These are phyloP conservation scores for Tangara arthus DNA, from an alignment of 2,797 vertebrate species.

Conservation along the genomic window DNA sequence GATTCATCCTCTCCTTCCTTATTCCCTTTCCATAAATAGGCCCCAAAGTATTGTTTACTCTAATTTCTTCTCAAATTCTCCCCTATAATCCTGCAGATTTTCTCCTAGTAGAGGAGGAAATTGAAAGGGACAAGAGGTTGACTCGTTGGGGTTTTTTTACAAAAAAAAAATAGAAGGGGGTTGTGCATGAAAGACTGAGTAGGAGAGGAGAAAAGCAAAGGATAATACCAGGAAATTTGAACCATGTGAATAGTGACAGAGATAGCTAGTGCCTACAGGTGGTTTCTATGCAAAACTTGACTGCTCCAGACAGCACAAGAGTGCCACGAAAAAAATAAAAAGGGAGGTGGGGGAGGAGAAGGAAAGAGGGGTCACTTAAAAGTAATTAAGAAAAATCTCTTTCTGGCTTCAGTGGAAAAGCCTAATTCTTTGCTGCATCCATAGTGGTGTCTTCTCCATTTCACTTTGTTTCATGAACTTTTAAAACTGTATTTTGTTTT, in stretches of 20 bases:
- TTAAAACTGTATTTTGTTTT: not conserved
- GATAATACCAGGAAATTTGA: conserved; percentile 26
- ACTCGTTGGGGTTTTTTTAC: not conserved
- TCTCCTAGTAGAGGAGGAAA: conserved; percentile 65
- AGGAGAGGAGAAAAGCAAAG: not conserved
- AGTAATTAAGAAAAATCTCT: not conserved
- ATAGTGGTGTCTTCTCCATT: not conserved
- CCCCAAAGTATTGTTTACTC: conserved; percentile 42
- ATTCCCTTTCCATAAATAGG: conserved; percentile 66
- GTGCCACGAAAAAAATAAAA: rapidly evolving
- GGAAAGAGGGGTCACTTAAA: not conserved
- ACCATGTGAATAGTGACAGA: not conserved
- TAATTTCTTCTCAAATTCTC: conserved; percentile 50
- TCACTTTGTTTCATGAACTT: not conserved
- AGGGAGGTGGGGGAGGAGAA: rapidly evolving
- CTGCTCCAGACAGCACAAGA: not conserved
- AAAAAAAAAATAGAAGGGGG: not conserved
- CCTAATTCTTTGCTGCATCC: not conserved
- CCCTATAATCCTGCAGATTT: conserved; percentile 63
- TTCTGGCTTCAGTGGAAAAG: not conserved
- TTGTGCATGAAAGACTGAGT: not conserved
- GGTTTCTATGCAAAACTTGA: not conserved
- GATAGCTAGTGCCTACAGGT: not conserved
- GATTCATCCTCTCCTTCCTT: conserved; percentile 72
- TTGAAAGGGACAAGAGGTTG: conserved; percentile 46